Conservation (phyloP, 2,113 vertebrate species). For the Prolemur simus region DNA sequence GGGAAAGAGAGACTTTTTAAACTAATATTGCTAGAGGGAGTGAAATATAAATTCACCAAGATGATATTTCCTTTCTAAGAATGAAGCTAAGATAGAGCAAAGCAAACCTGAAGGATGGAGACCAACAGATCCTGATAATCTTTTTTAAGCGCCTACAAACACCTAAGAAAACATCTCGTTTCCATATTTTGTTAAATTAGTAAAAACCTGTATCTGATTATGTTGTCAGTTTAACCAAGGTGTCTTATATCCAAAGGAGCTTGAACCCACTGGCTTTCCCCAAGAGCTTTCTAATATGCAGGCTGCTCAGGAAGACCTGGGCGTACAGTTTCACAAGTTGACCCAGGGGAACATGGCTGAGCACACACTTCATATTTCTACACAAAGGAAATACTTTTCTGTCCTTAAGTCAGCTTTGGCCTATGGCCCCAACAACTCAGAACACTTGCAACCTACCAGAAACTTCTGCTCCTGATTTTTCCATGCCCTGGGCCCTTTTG, state of each 20-base stretch:
- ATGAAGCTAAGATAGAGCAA: not conserved
- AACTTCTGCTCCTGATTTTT: not conserved
- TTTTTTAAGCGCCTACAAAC: not conserved
- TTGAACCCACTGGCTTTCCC: not conserved
- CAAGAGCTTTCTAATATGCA: not conserved
- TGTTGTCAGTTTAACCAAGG: not conserved
- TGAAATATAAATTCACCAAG: not conserved
- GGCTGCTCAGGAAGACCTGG: not conserved
- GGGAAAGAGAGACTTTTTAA: not conserved
- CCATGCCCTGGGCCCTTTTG: not conserved
- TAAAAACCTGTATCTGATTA: not conserved
- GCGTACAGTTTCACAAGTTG: not conserved
- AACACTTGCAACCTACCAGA: not conserved
- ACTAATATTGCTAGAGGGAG: not conserved
- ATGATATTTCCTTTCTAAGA: not conserved
- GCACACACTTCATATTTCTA: not conserved
- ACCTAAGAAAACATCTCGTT: not conserved
- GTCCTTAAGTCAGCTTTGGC: not conserved
- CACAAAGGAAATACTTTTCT: not conserved
- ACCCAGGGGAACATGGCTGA: not conserved
- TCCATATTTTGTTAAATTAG: not conserved
- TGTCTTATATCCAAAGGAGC: not conserved
- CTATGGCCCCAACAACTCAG: not conserved
- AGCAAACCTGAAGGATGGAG: not conserved
- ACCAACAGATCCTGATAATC: not conserved